Base-by-base conservation (phyloP, 2,113 vertebrate genomes). In the Vidua macroura region DNA sequence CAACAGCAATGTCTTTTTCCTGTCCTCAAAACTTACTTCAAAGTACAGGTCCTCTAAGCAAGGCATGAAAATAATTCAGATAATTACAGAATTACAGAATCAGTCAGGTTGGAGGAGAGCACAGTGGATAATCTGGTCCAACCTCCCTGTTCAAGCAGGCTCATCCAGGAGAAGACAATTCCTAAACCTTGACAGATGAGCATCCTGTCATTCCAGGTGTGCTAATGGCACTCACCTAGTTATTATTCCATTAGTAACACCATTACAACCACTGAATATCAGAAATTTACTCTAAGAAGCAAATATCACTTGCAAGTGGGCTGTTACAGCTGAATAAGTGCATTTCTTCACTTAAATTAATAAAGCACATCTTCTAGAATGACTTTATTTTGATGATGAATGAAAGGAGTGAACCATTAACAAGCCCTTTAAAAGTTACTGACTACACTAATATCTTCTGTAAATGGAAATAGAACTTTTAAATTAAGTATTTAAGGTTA, bases 171-270 rank as follows among this genome's bases (percentile, higher is more conserved):
- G 9, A 62, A 53, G 5, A 8, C 20, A 25, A 11, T 24, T 48
- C 56, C 66, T 23, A 46, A 53, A 39, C 27, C 33, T 9, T 1
- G 1, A 15, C 22, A 28, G 28, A 37, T 22, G 70, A 91, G 48
- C 60, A 79, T 84, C 59, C 94, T 93, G 58, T 84, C 91, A 92
- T 43, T 87, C 92, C 83, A 92, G 60, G 43, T 60, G 72, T 69
- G 73, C 78, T 85, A 39, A 62, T 87, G 76, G 75, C 62, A 69
- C 33, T 6, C 55, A 77, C 81, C 10, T 96, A 92, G 92, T 98
- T 97, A 96, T 98, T 97, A 98, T 97, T 97, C 98, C 97, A 98
- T 98, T 98, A 98, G 97, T 88, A 96, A 93, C 95, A 88, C 93
- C 10, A 21, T 98, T 98, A 97, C 77, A 98, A 95, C 82, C 88